Evolutionary conservation across 2,113 vertebrate genomes (phyloP), one percentile per base, ranked within the genome.

Genomic region (Carassius carassius): DNA sequence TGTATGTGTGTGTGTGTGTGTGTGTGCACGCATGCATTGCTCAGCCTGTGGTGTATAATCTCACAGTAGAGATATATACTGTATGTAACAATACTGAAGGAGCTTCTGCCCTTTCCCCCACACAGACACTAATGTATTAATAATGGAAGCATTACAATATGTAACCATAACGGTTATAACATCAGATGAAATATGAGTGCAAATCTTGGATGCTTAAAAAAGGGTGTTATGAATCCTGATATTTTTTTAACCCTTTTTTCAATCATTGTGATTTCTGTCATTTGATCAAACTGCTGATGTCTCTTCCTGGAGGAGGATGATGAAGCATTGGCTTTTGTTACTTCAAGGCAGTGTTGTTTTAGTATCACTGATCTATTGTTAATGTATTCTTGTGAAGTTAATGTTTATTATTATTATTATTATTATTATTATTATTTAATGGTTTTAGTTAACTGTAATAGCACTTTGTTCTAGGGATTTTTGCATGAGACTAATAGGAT

Each of bases 41-140:
- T 54, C 23, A 51, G 74, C 74, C 47, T 76, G 49, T 76, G 47
- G 23, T 3, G 49, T 54, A 32, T 76, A 54, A 76, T 76, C 23
- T 76, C 74, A 29, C 47, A 19, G 8, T 16, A 51, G 74, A 10
- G 14, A 54, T 49, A 32, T 25, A 32, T 54, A 32, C 47, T 29
- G 29, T 29, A 29, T 29, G 10, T 76, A 19, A 76, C 47, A 54
- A 76, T 54, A 76, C 5, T 54, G 35, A 41, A 70, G 67, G 67
- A 11, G 35, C 35, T 35, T 41, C 35, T 41, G 13, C 47, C 47
- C 29, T 29, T 76, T 76, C 12, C 3, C 19, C 23, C 14, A 17
- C 47, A 75, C 12, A 74, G 5, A 75, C 23, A 51, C 23, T 75
- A 75, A 75, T 75, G 47, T 29, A 17, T 51, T 75, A 49, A 51